Conservation (phyloP, 2,888 invertebrate genomes). For the Orthosia incerta region DNA sequence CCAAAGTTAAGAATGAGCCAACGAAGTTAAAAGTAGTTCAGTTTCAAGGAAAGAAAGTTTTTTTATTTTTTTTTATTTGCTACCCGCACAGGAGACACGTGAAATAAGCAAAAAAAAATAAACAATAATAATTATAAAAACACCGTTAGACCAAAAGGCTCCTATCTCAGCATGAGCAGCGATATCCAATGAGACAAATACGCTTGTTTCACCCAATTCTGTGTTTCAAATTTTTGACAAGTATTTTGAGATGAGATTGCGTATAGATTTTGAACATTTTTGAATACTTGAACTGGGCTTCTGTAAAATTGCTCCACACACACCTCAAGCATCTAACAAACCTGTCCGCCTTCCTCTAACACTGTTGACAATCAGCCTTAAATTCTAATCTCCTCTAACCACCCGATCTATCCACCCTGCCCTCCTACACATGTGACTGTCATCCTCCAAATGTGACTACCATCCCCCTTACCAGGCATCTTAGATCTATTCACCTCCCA, state of each 20-base stretch:
- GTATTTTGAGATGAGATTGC: not conserved
- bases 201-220: too few species aligned
- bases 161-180: too few species aligned
- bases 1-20: too few species aligned
- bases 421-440: slow-evolving; percentile 20
- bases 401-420: slow-evolving; percentile 41
- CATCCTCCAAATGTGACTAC: slow-evolving; percentile 44
- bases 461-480: slow-evolving; percentile 59
- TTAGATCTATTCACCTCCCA: slow-evolving; percentile 73
- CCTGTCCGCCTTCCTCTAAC: not conserved
- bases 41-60: too few species aligned
- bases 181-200: too few species aligned
- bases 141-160: too few species aligned
- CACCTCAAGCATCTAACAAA: not conserved
- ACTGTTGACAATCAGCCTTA: slow-evolving; percentile 36
- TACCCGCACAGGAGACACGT: too few species aligned
- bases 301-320: not conserved
- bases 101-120: too few species aligned
- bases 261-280: not conserved
- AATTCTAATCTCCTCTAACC: slow-evolving; percentile 45
- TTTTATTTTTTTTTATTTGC: too few species aligned
- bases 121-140: too few species aligned
- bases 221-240: not conserved
- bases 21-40: too few species aligned
- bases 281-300: not conserved